phyloP scores from a whole-genome alignment of 1,140 invertebrate genomes.

The Sitophilus oryzae region DNA sequence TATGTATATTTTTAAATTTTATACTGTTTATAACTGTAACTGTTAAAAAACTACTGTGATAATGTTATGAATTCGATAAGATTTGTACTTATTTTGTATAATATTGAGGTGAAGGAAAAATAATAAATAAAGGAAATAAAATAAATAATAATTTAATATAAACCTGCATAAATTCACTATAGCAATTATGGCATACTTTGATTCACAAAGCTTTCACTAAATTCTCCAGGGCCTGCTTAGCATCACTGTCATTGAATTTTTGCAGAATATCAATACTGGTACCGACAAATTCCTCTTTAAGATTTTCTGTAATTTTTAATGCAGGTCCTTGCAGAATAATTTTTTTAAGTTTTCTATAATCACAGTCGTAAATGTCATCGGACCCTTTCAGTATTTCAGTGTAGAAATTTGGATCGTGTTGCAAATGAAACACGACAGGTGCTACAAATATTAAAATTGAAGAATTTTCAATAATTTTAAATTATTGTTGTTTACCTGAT shows the following conservation, averaged over 20 bases:
- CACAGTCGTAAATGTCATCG: constrained; percentile 62
- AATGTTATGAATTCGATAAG: background rate
- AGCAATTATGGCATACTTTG: too few relatives aligned
- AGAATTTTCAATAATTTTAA: background rate
- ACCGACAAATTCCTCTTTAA: constrained; percentile 71
- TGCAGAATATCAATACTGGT: constrained; percentile 65
- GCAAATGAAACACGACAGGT: constrained; percentile 75
- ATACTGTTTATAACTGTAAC: background rate
- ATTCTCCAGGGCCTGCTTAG: constrained; percentile 64
- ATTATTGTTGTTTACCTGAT: constrained; percentile 41
- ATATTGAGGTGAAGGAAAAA: background rate
- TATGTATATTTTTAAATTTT: background rate
- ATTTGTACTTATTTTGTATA: background rate
- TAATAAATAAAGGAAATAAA: too few relatives aligned
- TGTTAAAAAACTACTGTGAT: background rate
- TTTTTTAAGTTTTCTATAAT: constrained; percentile 56
- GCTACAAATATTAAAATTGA: constrained; percentile 43
- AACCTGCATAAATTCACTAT: too few relatives aligned
- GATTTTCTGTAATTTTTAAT: constrained; percentile 61
- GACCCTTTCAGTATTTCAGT: constrained; percentile 63
- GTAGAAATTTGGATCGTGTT: constrained; percentile 65
- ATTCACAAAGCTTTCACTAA: constrained; percentile 51
- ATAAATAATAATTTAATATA: constrained; percentile 2
- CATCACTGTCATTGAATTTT: constrained; percentile 66
- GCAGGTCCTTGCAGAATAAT: constrained; percentile 54